Conservation (phyloP, 2,113 vertebrate genomes). For the Tetraodon nigroviridis region DNA sequence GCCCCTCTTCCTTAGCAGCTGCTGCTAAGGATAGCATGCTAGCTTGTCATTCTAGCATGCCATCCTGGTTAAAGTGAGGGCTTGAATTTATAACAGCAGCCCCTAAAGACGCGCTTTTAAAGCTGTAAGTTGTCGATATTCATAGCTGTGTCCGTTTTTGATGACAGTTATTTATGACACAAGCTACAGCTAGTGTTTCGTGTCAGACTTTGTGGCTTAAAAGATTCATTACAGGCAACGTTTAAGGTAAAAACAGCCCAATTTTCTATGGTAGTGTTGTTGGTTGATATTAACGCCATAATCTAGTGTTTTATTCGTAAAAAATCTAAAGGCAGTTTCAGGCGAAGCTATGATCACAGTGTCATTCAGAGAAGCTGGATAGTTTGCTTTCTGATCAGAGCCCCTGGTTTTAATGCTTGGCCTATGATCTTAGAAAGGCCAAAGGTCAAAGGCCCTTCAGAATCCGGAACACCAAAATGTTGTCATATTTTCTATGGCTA, state of each 20-base stretch:
- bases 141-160: not conserved
- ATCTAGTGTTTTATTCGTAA: not conserved
- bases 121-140: not conserved
- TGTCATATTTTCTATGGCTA: too few relatives aligned
- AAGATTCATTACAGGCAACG: not conserved
- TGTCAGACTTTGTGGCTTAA: not conserved
- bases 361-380: too few relatives aligned
- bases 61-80: not conserved
- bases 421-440: too few relatives aligned
- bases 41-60: constrained; percentile 16
- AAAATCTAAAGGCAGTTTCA: constrained; percentile 1
- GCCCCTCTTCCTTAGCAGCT: constrained; percentile 56
- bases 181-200: not conserved
- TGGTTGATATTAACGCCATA: not conserved
- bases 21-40: constrained; percentile 49
- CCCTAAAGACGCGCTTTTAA: not conserved
- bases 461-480: too few relatives aligned
- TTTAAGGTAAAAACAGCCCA: too few relatives aligned
- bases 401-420: too few relatives aligned
- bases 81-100: not conserved
- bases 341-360: too few relatives aligned
- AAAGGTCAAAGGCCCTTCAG: too few relatives aligned
- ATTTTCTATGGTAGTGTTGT: not conserved
- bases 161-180: not conserved
- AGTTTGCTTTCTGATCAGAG: too few relatives aligned